Conservation (phyloP, 2,888 invertebrate genomes). For the Drosophila sordidapex region DNA sequence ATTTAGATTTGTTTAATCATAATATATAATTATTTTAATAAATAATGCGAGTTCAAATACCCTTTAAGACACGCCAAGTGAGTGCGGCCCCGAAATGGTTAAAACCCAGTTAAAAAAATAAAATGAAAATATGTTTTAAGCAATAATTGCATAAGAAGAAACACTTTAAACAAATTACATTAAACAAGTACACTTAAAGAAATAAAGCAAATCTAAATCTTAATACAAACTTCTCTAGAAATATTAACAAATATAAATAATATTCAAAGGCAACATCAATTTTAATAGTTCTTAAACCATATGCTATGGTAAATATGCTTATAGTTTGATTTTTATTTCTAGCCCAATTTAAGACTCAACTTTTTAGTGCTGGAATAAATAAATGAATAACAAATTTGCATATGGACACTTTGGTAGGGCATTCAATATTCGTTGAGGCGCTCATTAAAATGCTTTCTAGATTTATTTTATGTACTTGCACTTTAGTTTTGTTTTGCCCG, state of each 20-base stretch:
- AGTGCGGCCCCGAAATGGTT: no score
- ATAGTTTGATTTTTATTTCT: neutral
- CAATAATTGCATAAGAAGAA: neutral
- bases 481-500: constrained; percentile 40
- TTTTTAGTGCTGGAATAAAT: neutral
- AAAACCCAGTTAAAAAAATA: neutral
- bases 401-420: neutral
- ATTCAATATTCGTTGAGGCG: neutral
- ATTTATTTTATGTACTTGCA: constrained; percentile 23
- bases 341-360: neutral
- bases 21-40: no score
- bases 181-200: neutral
- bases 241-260: neutral
- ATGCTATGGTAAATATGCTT: accelerated
- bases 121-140: neutral
- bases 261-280: no score
- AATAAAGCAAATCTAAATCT: neutral
- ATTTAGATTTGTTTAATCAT: neutral
- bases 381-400: neutral
- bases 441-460: neutral
- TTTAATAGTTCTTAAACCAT: neutral
- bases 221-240: accelerated
- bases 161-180: neutral
- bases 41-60: neutral
- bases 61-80: no score